Conservation (phyloP, 1,140 invertebrate species). For the Meloidogyne exigua region DNA sequence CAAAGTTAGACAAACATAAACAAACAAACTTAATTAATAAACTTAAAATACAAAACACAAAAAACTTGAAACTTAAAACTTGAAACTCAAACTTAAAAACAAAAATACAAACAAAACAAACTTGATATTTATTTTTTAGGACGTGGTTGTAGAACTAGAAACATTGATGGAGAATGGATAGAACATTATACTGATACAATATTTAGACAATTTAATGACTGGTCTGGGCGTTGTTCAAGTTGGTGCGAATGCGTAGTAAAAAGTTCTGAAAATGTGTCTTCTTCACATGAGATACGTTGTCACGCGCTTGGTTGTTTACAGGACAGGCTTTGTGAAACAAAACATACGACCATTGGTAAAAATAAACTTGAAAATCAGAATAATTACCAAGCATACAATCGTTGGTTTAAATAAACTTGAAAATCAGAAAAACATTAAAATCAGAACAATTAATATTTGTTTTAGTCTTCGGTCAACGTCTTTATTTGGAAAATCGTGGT, state of each 20-base stretch:
- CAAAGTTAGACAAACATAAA: not conserved
- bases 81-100: no score
- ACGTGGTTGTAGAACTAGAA: constrained; percentile 49
- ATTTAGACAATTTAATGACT: constrained; percentile 57
- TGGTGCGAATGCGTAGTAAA: constrained; percentile 57
- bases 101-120: not conserved
- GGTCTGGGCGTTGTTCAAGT: constrained; percentile 55
- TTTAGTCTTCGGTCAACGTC: constrained; percentile 55
- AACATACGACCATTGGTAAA: constrained; percentile 53
- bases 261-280: constrained; percentile 15
- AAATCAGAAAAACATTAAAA: not conserved
- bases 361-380: not conserved
- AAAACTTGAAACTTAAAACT: not conserved
- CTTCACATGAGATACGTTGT: constrained; percentile 38
- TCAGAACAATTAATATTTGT: not conserved
- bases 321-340: constrained; percentile 49
- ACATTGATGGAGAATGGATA: constrained; percentile 55
- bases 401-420: constrained; percentile 18
- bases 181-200: constrained; percentile 51
- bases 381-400: constrained; percentile 45
- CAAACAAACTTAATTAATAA: not conserved
- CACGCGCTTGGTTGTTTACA: constrained; percentile 47
- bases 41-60: no score
- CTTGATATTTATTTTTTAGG: constrained; percentile 9
- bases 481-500: constrained; percentile 57